A percentile compares a stretch with the other conserved stretches of the same genome.
These are phyloP conservation scores for Microchrysa polita DNA, from an alignment of 2,888 invertebrate species.

Conservation along the genomic window DNA sequence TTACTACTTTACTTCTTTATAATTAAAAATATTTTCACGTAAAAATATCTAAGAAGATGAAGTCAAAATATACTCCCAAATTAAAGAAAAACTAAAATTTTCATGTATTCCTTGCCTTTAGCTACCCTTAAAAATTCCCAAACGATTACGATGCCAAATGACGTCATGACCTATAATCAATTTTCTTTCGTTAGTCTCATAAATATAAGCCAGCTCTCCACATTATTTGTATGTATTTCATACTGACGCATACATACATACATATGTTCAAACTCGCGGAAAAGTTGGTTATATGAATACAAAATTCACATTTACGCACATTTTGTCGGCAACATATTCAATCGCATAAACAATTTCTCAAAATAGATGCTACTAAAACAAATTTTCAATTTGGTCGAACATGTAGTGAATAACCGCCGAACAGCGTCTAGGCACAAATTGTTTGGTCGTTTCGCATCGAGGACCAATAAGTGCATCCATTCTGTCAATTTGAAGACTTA, in stretches of 20 bases:
- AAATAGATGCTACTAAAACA: constrained; percentile 32
- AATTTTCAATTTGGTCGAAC: constrained; percentile 2
- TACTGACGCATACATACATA: no score
- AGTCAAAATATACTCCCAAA: no score
- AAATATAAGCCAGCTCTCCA: neutral
- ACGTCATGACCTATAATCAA: constrained; percentile 42
- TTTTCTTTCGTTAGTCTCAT: constrained; percentile 20
- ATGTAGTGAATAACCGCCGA: neutral
- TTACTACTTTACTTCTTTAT: no score
- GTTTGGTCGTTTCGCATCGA: neutral
- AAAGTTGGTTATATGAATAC: no score
- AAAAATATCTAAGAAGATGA: no score
- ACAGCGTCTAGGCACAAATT: constrained; percentile 2
- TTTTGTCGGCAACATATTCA: constrained; percentile 26
- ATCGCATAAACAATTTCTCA: constrained; percentile 38
- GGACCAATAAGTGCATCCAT: neutral
- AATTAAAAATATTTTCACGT: no score
- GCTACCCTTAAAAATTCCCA: neutral
- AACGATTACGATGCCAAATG: constrained; percentile 26
- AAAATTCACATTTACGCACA: constrained; percentile 24
- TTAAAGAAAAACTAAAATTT: no score
- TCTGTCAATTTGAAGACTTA: neutral
- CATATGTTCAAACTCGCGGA: no score
- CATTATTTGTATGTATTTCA: no score
- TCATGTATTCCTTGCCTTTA: no score